Base-by-base conservation (phyloP, 2,797 vertebrate genomes). In the Hafferia zeledoni region DNA sequence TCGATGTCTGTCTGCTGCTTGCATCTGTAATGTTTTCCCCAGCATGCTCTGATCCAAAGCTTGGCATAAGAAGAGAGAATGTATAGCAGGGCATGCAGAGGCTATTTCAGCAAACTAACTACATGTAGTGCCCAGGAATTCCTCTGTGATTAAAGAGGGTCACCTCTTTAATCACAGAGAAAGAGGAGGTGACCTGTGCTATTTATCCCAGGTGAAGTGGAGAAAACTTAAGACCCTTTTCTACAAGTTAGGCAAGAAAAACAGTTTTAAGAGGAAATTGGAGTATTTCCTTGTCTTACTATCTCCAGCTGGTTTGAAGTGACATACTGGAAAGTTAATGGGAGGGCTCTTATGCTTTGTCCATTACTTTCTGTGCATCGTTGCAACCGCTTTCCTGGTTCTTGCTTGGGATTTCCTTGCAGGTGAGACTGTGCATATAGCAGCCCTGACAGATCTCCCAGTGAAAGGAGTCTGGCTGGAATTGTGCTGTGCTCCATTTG, bases 361-460 rank as follows among this genome's bases (percentile, higher is more conserved):
- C 50, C 19, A 2, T 64, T 47, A 8, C 28, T 71, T 84, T 82
- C 47, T 68, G 33, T 41, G 6, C 27, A 28, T 60, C 24, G 67
- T 59, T 70, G 23, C n/a, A 27, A 28, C 4, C 3, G 2, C 14
- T 56, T 68, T 8, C 1, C 41, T 79, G 0, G 0, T 37, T 76
- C 23, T 31, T 43, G 4, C 43, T 70, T 30, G 18, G 50, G 31
- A 37, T 59, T 39, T 13, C 23, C 15, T 13, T 2, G 13, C 61
- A 47, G 49, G 10, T 22, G 43, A 44, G 63, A 28, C 5, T 28
- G 17, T 60, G 37, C 7, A 1, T 17, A 2, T 1, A 49, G 65
- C 77, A 94, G 57, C 63, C 50, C 57, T 23, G 25, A 65, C 15
- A 23, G 19, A 20, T 68, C 59, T 87, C 46, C 43, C 16, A 23